phyloP scores from a whole-genome alignment of 2,113 vertebrate genomes.

The Colossoma macropomum region DNA sequence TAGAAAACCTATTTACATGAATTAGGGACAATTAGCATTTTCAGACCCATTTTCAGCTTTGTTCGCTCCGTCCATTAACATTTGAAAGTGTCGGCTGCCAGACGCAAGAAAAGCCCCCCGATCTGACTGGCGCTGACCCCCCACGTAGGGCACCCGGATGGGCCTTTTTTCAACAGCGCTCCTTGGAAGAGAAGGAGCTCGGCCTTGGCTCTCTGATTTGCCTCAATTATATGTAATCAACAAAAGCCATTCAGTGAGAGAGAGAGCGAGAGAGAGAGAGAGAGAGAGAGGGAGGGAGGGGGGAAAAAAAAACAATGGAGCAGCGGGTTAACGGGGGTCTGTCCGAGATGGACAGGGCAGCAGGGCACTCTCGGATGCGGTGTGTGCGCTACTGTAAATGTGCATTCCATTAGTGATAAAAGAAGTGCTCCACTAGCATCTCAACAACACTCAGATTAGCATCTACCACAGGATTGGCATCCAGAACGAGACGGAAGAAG shows the following conservation, averaged over 20 bases:
- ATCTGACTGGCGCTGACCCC: conserved; percentile 76
- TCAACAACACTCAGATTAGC: conserved; percentile 34
- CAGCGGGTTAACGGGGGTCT: conserved; percentile 59
- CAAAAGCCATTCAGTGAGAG: conserved; percentile 67
- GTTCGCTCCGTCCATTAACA: conserved; percentile 80
- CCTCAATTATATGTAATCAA: conserved; percentile 77
- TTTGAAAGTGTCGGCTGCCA: conserved; percentile 82
- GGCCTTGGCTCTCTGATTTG: conserved; percentile 64
- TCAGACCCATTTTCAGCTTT: conserved; percentile 81
- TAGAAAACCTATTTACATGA: conserved; percentile 83
- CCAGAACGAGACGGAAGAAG: neutral
- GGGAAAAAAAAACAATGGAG: conserved; percentile 63
- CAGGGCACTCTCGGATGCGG: conserved; percentile 47
- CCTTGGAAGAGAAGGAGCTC: conserved; percentile 51
- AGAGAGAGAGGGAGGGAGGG: no score
- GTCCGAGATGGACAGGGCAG: conserved; percentile 56
- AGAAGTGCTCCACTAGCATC: conserved; percentile 14
- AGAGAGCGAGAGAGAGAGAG: conserved; percentile 37
- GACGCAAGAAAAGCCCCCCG: conserved; percentile 73
- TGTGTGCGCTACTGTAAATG: conserved; percentile 53
- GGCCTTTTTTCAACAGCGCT: conserved; percentile 62
- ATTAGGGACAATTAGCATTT: conserved; percentile 84
- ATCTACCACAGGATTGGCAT: conserved; percentile 21
- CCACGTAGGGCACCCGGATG: conserved; percentile 63
- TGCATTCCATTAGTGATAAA: conserved; percentile 53